Base-by-base conservation (phyloP, 2,113 vertebrate species). In the Irena cyanogastra region DNA sequence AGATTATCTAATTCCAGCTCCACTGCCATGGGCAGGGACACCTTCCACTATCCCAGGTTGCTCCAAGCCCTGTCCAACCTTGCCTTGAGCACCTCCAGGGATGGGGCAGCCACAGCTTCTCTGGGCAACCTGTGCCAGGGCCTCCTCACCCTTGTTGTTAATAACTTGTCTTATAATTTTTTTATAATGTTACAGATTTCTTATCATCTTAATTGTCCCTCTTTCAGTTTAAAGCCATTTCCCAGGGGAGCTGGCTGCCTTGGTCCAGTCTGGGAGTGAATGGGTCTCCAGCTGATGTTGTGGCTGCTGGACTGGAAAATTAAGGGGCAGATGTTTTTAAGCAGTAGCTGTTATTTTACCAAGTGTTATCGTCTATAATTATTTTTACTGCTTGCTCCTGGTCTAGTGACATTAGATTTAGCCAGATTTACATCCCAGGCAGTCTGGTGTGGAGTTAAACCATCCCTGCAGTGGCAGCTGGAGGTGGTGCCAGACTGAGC, bases 41-140 rank as follows among this genome's bases (percentile, higher is more conserved):
- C 3, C 4, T 83, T 42, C 6, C 41, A 42, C 56, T 10, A 0
- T 4, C 6, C n/a, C 56, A 69, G 41, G 17, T 0, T 63, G 35
- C 31, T 61, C 54, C 47, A 49, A 61, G 11, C 41, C 16, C 20
- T 0, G 0, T 47, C 54, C 54, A 61, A 0, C 26, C n/a, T 28
- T 1, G 3, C 21, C 63, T 69, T 47, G 63, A 6, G 4, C 63
- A 54, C 47, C 13, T 11, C 41, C 79, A 90, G 63, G 26, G 26
- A 23, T 42, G 21, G n/a, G 3, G 4, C 30, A 83, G 13, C 45
- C 61, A 35, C 47, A 39, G 69, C 37, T 57, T 2, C 44, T 20
- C 68, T 20, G 22, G 23, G 16, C 24, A 69, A 0, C 12, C 79
- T 37, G 14, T 90, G 47, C n/a, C 79, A 63, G 18, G 10, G 8